Base-by-base conservation (phyloP, 2,113 vertebrate species). In the Lampris incognitus region DNA sequence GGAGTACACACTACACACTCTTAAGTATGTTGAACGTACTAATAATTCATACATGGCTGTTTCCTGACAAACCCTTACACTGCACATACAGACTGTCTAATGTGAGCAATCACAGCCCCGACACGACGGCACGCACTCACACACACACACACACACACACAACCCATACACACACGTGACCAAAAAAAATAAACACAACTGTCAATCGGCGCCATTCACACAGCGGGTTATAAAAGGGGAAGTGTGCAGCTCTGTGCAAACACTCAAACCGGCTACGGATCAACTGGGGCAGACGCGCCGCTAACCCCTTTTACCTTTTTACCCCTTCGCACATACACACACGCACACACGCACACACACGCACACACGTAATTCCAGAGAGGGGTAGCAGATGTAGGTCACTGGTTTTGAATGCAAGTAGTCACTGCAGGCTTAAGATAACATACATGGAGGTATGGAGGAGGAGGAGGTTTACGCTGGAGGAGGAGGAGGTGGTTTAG, bases 391-490 rank as follows among this genome's bases (percentile, higher is more conserved):
- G 24, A 69, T 71, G 10, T 68, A 85, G 78, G 84, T 83, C 78
- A 85, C 1, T 76, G 59, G 72, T 76, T 80, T 76, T 83, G 75
- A 86, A 88, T 85, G 51, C 73, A 70, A 83, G 82, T 74, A 84
- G 69, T 74, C 76, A 75, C 60, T 77, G 66, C 54, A 74, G 49
- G 65, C 62, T 86, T 76, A 66, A 75, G 77, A 75, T 63, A 78
- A 84, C 48, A 72, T 67, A 72, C 49, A 75, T 67, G 24, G 24
- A 69, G 72, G 62, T 68, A 75, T 40, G 72, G 38, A 74, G 55
- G 57, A 39, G 55, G 44, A 24, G 24, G 24, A 24, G 55, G 57
- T 74, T 58, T 72, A 62, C 74, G 69, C 44, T 46, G 4, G 38
- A 44, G 55, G 24, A 24, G 24, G 24, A 24, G 24, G 24, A 0